Evolutionary conservation across 2,113 vertebrate genomes (phyloP).

Genomic region (Labrus mixtus): DNA sequence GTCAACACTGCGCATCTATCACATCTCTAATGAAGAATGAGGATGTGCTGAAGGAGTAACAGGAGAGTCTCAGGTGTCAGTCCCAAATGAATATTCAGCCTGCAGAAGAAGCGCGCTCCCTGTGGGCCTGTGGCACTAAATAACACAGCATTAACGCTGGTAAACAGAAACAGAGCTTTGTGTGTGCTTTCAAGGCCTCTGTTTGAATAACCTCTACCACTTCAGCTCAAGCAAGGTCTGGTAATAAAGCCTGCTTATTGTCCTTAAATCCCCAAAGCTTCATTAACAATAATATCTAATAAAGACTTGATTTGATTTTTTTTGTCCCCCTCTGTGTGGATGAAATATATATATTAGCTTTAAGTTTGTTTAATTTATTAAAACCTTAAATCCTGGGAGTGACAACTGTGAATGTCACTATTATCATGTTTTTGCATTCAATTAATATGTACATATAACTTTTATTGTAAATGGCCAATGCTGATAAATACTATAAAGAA

Average conservation of each 20-base stretch:
- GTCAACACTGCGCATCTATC: constrained; percentile 45
- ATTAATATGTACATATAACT: no score
- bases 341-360: background rate
- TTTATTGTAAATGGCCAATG: no score
- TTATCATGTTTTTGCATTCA: background rate
- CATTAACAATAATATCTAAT: constrained; percentile 61
- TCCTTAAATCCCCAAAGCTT: constrained; percentile 70
- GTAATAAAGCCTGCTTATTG: constrained; percentile 76
- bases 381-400: background rate
- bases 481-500: no score
- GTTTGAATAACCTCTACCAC: constrained; percentile 76
- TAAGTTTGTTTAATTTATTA: constrained; percentile 18
- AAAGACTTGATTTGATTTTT: constrained; percentile 19
- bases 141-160: constrained; percentile 65
- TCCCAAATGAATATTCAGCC: constrained; percentile 89
- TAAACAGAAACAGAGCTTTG: constrained; percentile 64
- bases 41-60: constrained; percentile 41
- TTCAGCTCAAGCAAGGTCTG: constrained; percentile 46
- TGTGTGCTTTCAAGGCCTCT: constrained; percentile 60
- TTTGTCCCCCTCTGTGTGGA: constrained; percentile 17
- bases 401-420: background rate
- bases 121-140: constrained; percentile 72
- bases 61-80: constrained; percentile 87
- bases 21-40: constrained; percentile 43
- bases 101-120: constrained; percentile 81